These are phyloP conservation scores for Dinothrombium tinctorium DNA, from an alignment of 1,140 invertebrate species.

Conservation along the genomic window DNA sequence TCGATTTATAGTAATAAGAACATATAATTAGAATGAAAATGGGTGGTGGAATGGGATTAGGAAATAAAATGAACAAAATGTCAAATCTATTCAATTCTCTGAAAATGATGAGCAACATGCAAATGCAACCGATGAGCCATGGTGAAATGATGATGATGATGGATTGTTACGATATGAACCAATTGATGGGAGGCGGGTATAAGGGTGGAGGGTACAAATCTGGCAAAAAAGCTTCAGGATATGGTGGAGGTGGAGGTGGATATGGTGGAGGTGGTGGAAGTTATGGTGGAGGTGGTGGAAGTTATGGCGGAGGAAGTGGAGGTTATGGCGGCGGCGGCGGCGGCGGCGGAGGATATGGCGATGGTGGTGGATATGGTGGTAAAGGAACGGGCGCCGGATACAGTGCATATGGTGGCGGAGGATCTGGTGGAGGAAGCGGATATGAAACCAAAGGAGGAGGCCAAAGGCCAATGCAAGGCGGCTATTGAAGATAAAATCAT, in stretches of 20 bases:
- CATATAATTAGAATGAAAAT: neutral
- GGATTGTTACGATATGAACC: neutral
- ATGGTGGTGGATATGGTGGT: too few relatives aligned
- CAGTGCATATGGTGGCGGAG: too few relatives aligned
- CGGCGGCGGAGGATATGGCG: too few relatives aligned
- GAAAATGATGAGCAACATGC: neutral
- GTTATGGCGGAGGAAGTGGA: neutral
- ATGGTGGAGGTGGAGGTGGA: neutral
- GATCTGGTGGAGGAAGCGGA: too few relatives aligned
- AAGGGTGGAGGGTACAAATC: too few relatives aligned
- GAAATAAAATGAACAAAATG: neutral
- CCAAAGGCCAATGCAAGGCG: too few relatives aligned
- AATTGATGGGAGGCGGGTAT: neutral
- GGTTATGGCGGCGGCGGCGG: too few relatives aligned
- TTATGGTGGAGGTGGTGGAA: neutral
- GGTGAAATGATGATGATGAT: neutral
- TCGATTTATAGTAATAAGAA: neutral
- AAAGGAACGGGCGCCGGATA: too few relatives aligned
- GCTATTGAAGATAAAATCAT: too few relatives aligned
- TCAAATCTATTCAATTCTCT: neutral
- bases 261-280: neutral
- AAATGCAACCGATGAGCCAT: neutral
- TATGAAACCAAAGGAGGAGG: too few relatives aligned
- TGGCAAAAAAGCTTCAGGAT: too few relatives aligned
- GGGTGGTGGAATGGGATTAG: neutral